These are phyloP conservation scores for Drosophila pallidifrons DNA, from an alignment of 1,140 invertebrate species.

Conservation along the genomic window DNA sequence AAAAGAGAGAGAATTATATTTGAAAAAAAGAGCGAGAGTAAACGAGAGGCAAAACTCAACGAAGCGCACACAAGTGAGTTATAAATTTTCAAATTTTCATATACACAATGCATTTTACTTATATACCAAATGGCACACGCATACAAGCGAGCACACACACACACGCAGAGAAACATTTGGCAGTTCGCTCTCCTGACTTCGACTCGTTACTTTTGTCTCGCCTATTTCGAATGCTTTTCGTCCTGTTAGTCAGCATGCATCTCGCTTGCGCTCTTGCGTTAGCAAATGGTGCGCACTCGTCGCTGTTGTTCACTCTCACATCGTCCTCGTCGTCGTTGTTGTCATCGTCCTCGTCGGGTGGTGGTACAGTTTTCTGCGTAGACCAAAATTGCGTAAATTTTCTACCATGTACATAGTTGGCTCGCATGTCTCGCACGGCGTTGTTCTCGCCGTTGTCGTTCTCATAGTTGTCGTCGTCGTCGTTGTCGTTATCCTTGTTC, in stretches of 20 bases:
- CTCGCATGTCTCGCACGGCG: conserved; percentile 74
- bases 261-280: conserved; percentile 33
- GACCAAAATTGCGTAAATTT: conserved; percentile 81
- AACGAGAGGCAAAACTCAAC: conserved; percentile 37
- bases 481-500: conserved; percentile 26
- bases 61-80: conserved; percentile 79
- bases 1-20: conserved; percentile 30
- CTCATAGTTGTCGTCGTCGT: conserved; percentile 36
- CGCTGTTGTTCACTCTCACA: conserved; percentile 3
- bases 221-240: conserved; percentile 25
- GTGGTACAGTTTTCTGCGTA: conserved; percentile 83
- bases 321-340: conserved; percentile 34
- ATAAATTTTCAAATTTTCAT: conserved; percentile 70
- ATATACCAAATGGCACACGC: conserved; percentile 32
- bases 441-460: conserved; percentile 50
- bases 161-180: conserved; percentile 1
- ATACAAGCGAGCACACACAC: conserved; percentile 20
- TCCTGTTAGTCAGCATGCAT: conserved; percentile 44
- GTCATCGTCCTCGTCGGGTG: conserved; percentile 63
- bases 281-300: conserved; percentile 74
- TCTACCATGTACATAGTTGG: conserved; percentile 68
- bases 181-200: conserved; percentile 25
- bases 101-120: conserved; percentile 49
- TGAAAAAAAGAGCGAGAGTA: background rate
- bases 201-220: conserved; percentile 67